Base-by-base conservation (phyloP, 1,140 invertebrate genomes). In the Anastatus disparis region DNA sequence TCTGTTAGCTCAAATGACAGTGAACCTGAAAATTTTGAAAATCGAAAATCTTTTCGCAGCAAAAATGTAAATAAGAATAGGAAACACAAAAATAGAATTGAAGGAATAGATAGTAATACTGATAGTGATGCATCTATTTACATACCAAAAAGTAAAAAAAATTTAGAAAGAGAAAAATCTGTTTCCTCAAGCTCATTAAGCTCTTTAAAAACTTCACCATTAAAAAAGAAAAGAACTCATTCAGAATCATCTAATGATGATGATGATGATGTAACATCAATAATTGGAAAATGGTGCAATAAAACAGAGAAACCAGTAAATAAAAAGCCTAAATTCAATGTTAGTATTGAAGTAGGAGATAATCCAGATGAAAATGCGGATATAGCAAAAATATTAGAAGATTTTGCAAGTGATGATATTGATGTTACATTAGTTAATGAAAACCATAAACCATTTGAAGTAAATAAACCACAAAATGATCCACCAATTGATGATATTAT, bases 181-280 rank as follows among this genome's bases (percentile, higher is more conserved):
- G 3, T 24, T 46, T 38, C 3, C 17, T 26, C 40, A 40, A 64
- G 35, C 50, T 40, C 29, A 20, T 56, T 38, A 38, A 59, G 48
- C 50, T 64, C 69, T 15, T 17, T 62, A 31, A 42, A 26, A 59
- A 31, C n/a, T 10, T 63, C 69, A 35, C 13, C 53, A 9, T 10
- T 29, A 17, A 71, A 52, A 52, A 71, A 71, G 12, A 71, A 71
- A 42, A 55, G 70, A 27, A 52, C 29, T 1, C 62, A 65, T 56
- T 65, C 62, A 24, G 70, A 71, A 29, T 65, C 62, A 42, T 71
- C 70, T 1, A 70, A 62, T 53, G 68, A 70, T n/a, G 53, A 67
- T 15, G 59, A 63, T 2, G 64, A 67, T 10, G 67, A 63, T 42
- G 50, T 56, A 13, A 40, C 35, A 17, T 52, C 29, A 20, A 71